These are phyloP conservation scores for Typhlichthys subterraneus DNA, from an alignment of 2,797 vertebrate genomes.

Conservation along the genomic window DNA sequence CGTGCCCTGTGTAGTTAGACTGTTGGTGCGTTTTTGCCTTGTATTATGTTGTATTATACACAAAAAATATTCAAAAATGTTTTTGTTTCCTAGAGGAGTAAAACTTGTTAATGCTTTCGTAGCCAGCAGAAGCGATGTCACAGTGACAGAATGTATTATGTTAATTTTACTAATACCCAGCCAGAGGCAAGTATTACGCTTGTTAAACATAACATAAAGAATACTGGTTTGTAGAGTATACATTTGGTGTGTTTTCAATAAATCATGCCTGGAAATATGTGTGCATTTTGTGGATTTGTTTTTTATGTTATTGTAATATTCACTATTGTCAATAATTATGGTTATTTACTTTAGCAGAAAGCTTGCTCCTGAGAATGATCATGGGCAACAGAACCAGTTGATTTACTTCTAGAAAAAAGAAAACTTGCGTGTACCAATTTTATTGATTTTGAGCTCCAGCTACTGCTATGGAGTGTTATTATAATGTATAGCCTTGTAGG, in stretches of 20 bases:
- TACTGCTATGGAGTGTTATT: no score
- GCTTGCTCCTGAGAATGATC: no score
- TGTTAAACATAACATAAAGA: conserved; percentile 84
- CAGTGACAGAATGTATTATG: conserved; percentile 92
- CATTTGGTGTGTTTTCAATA: conserved; percentile 98
- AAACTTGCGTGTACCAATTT: no score
- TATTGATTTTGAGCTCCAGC: no score
- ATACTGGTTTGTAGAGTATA: conserved; percentile 94
- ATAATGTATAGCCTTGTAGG: no score
- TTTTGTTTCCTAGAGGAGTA: conserved; percentile 80
- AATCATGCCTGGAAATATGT: conserved; percentile 90
- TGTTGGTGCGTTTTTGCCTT: conserved; percentile 87
- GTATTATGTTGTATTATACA: conserved; percentile 93
- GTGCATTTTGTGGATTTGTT: neutral
- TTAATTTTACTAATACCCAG: conserved; percentile 92
- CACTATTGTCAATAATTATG: neutral
- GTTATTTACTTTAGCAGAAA: no score
- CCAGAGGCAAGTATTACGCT: conserved; percentile 88
- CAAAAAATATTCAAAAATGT: conserved; percentile 71
- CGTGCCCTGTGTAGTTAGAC: conserved; percentile 82
- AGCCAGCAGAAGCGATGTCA: conserved; percentile 82
- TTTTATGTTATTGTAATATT: neutral
- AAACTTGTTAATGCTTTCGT: conserved; percentile 82
- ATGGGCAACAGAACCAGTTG: no score
- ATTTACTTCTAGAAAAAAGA: no score